phyloP scores from a whole-genome alignment of 2,888 invertebrate species.

The Drosophila tanythrix region DNA sequence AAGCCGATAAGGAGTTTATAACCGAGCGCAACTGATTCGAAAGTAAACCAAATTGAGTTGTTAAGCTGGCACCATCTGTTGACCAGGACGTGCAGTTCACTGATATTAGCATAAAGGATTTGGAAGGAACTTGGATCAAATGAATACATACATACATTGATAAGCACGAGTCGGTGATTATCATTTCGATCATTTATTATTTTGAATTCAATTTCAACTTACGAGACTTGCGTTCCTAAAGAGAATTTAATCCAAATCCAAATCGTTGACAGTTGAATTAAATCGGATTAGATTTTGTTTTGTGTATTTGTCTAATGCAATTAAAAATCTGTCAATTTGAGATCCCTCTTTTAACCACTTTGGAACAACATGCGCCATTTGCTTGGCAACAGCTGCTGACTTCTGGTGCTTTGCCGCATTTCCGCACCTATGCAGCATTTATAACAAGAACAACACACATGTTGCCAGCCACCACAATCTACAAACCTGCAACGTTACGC shows the following conservation, averaged over 20 bases:
- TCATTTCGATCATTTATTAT: neutral
- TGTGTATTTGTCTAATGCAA: neutral
- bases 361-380: conserved; percentile 1
- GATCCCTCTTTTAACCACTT: neutral
- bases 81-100: conserved; percentile 3
- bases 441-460: conserved; percentile 6
- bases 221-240: neutral
- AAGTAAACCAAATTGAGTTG: neutral
- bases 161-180: neutral
- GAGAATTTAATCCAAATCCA: neutral
- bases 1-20: conserved; percentile 8
- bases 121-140: neutral
- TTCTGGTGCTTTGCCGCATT: conserved; percentile 25
- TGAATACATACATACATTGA: neutral
- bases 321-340: neutral
- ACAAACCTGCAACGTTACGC: conserved; percentile 7
- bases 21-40: conserved; percentile 9
- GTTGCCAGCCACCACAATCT: neutral
- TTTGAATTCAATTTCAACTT: neutral
- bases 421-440: conserved; percentile 28
- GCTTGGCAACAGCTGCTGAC: conserved; percentile 9
- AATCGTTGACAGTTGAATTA: neutral
- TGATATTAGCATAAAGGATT: neutral
- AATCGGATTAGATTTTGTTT: neutral
- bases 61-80: conserved; percentile 23